These are phyloP conservation scores for Cacoxenus indagator DNA, from an alignment of 2,888 invertebrate species.

Conservation along the genomic window DNA sequence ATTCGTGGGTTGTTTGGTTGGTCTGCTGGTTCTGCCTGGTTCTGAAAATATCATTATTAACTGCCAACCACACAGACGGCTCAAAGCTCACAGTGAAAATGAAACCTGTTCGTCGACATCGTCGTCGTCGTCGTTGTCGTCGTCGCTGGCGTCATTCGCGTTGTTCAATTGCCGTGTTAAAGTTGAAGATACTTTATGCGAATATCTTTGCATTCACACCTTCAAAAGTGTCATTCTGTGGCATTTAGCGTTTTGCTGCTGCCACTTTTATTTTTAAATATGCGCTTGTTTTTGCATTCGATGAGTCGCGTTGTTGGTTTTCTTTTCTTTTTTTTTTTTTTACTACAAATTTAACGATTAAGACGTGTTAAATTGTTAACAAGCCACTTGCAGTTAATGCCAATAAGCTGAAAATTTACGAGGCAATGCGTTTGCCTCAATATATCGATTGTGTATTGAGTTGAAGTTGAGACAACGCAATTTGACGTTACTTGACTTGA, in stretches of 20 bases:
- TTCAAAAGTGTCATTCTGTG: slow-evolving; percentile 66
- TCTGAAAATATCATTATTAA: slow-evolving; percentile 54
- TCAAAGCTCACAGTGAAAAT: background rate
- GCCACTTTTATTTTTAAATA: slow-evolving; percentile 13
- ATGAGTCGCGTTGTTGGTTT: background rate
- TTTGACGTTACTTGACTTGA: background rate
- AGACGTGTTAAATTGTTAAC: slow-evolving; percentile 72
- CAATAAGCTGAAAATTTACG: slow-evolving; percentile 70
- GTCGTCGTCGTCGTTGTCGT: background rate
- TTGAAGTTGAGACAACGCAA: background rate
- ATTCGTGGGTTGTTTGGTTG: background rate
- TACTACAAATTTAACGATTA: slow-evolving; percentile 70
- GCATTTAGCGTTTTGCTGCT: slow-evolving; percentile 6
- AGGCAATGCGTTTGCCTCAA: slow-evolving; percentile 34
- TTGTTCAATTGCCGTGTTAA: slow-evolving; percentile 20
- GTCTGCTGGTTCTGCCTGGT: background rate
- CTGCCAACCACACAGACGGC: slow-evolving; percentile 29
- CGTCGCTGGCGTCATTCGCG: background rate
- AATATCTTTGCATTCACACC: slow-evolving; percentile 64
- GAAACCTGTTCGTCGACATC: slow-evolving; percentile 11
- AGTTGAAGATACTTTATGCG: slow-evolving; percentile 39
- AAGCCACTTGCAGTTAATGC: slow-evolving; percentile 69
- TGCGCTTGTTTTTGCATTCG: background rate
- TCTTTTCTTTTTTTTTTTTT: slow-evolving; percentile 22
- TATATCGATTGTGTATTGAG: background rate